Conservation (phyloP, 2,888 invertebrate genomes). For the Mythimna vitellina region DNA sequence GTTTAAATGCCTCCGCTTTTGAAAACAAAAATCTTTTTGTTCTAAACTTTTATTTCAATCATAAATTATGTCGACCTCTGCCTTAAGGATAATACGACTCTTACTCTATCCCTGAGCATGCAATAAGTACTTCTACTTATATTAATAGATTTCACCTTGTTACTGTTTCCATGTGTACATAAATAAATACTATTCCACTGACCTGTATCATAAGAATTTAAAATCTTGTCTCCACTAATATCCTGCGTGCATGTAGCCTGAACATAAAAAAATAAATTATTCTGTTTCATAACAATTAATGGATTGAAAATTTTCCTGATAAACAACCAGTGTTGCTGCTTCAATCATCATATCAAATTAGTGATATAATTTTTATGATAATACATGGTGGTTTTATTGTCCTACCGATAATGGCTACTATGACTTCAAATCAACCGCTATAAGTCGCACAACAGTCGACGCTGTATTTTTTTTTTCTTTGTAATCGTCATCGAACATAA, state of each 20-base stretch:
- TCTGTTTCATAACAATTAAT: neutral
- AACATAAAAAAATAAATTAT: conserved; percentile 41
- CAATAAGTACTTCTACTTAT: too few relatives aligned
- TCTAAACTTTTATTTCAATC: too few relatives aligned
- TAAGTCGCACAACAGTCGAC: neutral
- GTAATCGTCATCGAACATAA: neutral
- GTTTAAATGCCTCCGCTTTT: too few relatives aligned
- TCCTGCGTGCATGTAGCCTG: conserved; percentile 66
- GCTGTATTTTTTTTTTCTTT: neutral
- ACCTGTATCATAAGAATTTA: conserved; percentile 72
- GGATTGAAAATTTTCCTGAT: neutral
- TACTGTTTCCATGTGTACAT: too few relatives aligned
- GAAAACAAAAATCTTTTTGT: too few relatives aligned
- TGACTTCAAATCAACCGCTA: neutral
- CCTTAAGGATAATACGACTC: too few relatives aligned
- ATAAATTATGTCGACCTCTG: too few relatives aligned
- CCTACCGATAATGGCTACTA: neutral
- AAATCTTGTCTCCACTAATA: conserved; percentile 59
- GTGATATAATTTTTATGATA: neutral
- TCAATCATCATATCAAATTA: conserved; percentile 37
- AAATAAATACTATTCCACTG: conserved; percentile 51
- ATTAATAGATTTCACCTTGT: too few relatives aligned
- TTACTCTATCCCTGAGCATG: too few relatives aligned
- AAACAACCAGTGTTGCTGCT: neutral
- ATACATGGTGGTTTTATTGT: conserved; percentile 43